Evolutionary conservation across 2,888 invertebrate species (phyloP).

Genomic region (Chaitophorus viminalis): DNA sequence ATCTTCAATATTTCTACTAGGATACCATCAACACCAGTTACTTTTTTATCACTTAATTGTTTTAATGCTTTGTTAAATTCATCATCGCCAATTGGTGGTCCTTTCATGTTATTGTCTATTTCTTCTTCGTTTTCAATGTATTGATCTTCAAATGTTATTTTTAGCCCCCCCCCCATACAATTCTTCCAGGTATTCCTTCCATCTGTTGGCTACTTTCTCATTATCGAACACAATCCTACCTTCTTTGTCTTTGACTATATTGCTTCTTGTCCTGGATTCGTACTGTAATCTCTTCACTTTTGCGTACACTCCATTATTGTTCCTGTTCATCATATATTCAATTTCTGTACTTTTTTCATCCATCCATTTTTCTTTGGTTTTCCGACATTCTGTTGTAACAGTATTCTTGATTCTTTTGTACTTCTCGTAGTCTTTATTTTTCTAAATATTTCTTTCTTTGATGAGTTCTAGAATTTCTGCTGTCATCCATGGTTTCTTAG

Average conservation of each 20-base stretch:
- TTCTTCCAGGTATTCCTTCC: conserved; percentile 41
- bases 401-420: conserved; percentile 29
- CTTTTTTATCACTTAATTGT: not conserved
- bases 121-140: conserved; percentile 11
- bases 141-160: conserved; percentile 19
- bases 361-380: conserved; percentile 41
- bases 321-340: conserved; percentile 29
- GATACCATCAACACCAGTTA: not conserved
- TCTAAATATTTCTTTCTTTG: conserved; percentile 25
- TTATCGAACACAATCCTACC: conserved; percentile 37
- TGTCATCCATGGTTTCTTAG: conserved; percentile 37
- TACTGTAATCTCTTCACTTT: conserved; percentile 40
- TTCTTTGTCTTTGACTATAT: conserved; percentile 40
- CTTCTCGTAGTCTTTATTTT: conserved; percentile 22
- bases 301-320: conserved; percentile 46
- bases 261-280: conserved; percentile 42
- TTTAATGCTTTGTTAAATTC: not conserved
- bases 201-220: conserved; percentile 33
- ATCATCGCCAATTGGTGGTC: not conserved
- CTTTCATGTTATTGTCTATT: not conserved
- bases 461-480: conserved; percentile 36
- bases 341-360: conserved; percentile 22
- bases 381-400: conserved; percentile 1
- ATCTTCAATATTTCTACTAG: conserved; percentile 1
- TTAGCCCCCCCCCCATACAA: not conserved